These are phyloP conservation scores for Latheticus oryzae DNA, from an alignment of 2,888 invertebrate species.

Conservation along the genomic window DNA sequence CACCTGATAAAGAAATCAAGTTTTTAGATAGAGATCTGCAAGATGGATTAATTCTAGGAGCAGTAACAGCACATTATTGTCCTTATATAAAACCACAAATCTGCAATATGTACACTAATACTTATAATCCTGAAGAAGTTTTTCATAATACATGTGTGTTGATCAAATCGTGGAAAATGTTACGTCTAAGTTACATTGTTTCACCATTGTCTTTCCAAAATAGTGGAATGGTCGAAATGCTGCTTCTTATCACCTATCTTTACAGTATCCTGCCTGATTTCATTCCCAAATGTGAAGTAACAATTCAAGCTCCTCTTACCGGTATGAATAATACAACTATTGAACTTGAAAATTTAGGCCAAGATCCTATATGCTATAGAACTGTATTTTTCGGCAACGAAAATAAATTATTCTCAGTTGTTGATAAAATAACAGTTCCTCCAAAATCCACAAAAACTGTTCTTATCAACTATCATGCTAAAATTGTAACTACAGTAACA, in stretches of 20 bases:
- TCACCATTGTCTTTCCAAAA: conserved; percentile 67
- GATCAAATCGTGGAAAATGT: conserved; percentile 67
- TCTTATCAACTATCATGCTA: conserved; percentile 54
- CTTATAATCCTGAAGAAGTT: conserved; percentile 62
- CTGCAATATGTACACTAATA: conserved; percentile 65
- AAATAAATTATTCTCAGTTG: conserved; percentile 8
- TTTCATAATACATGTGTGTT: conserved; percentile 69
- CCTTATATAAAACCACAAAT: conserved; percentile 68
- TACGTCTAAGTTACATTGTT: conserved; percentile 70
- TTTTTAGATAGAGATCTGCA: conserved; percentile 67
- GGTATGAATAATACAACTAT: conserved; percentile 64
- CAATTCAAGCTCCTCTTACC: conserved; percentile 67
- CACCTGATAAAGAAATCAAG: conserved; percentile 1
- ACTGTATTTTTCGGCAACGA: conserved; percentile 26
- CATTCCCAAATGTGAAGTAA: conserved; percentile 64
- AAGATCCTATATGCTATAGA: conserved; percentile 14
- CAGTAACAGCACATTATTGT: conserved; percentile 70
- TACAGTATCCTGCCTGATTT: conserved; percentile 70
- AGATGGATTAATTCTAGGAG: conserved; percentile 70
- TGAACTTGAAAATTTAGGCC: conserved; percentile 60
- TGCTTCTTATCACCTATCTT: conserved; percentile 69
- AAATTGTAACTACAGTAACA: conserved; percentile 44
- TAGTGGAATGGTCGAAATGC: conserved; percentile 69
- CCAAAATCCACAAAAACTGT: conserved; percentile 38
- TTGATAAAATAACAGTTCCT: conserved; percentile 34